phyloP scores from a whole-genome alignment of 2,797 vertebrate genomes.

The Tragelaphus oryx region DNA sequence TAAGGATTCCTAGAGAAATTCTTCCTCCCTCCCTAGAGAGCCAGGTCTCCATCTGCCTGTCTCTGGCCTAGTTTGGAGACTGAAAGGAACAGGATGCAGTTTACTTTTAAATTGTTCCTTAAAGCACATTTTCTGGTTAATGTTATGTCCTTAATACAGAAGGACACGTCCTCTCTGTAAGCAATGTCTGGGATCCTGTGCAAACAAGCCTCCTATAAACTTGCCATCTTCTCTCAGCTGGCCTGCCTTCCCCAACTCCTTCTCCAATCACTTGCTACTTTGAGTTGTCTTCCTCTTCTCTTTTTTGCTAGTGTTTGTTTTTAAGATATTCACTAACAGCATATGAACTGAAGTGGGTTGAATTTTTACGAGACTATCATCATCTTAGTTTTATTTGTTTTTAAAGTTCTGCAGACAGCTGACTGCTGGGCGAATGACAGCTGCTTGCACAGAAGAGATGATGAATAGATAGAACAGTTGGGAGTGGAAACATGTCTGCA shows the following conservation, averaged over 20 bases:
- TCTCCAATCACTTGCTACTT: slow-evolving; percentile 15
- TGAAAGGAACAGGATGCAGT: slow-evolving; percentile 67
- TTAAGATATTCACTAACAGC: slow-evolving; percentile 14
- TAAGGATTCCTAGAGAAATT: slow-evolving; percentile 43
- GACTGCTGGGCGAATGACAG: not conserved
- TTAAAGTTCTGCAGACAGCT: not conserved
- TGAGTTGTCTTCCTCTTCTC: not conserved
- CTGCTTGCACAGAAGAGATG: not conserved
- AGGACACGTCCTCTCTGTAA: slow-evolving; percentile 22
- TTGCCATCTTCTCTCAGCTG: not conserved
- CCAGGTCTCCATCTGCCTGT: slow-evolving; percentile 30
- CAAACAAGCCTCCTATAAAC: slow-evolving; percentile 34
- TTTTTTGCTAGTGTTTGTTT: not conserved
- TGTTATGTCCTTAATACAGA: not conserved
- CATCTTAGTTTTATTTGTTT: not conserved
- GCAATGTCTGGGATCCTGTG: not conserved
- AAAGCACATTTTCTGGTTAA: slow-evolving; percentile 58
- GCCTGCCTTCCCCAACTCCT: not conserved
- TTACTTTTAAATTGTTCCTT: slow-evolving; percentile 62
- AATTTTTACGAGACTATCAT: slow-evolving; percentile 41
- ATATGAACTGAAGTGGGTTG: not conserved
- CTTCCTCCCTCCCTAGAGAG: slow-evolving; percentile 47
- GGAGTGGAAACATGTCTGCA: not conserved
- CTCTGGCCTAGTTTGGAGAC: slow-evolving; percentile 50
- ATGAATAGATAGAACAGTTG: not conserved